These are phyloP conservation scores for Coptotermes formosanus DNA, from an alignment of 1,140 invertebrate genomes.

Conservation along the genomic window DNA sequence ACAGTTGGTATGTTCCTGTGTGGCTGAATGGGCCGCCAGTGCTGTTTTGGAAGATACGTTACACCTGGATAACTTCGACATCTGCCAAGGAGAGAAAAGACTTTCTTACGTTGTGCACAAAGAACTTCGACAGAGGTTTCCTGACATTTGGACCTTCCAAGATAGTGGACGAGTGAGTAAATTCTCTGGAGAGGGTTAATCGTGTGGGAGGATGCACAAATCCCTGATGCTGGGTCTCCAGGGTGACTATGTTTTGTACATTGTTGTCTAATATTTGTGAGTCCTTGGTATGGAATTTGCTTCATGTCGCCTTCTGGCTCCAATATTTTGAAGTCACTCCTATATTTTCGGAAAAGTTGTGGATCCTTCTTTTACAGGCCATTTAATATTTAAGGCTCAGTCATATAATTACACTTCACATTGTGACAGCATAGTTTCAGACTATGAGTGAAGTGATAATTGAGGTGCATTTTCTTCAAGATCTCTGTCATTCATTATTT, in stretches of 20 bases:
- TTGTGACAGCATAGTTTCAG: not conserved
- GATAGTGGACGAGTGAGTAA: constrained; percentile 47
- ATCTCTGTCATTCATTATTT: not conserved
- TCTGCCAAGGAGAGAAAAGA: constrained; percentile 36
- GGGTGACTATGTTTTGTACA: no score
- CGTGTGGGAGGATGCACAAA: no score
- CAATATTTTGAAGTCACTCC: no score
- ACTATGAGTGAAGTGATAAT: not conserved
- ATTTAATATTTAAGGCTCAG: constrained; percentile 42
- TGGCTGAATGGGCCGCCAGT: constrained; percentile 48
- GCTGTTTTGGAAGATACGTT: constrained; percentile 37
- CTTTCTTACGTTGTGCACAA: constrained; percentile 52
- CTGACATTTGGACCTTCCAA: constrained; percentile 48
- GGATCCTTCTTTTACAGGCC: not conserved
- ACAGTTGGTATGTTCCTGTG: constrained; percentile 40
- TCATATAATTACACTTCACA: not conserved
- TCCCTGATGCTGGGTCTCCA: no score
- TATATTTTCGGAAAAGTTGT: no score
- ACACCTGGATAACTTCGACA: constrained; percentile 44
- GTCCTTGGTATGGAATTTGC: no score
- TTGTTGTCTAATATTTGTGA: no score
- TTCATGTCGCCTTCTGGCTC: no score
- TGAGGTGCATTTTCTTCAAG: not conserved
- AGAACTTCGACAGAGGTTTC: constrained; percentile 54
- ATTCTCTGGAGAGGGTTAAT: constrained; percentile 41